Base-by-base conservation (phyloP, 2,888 invertebrate species). In the Oxyteleia sp. region DNA sequence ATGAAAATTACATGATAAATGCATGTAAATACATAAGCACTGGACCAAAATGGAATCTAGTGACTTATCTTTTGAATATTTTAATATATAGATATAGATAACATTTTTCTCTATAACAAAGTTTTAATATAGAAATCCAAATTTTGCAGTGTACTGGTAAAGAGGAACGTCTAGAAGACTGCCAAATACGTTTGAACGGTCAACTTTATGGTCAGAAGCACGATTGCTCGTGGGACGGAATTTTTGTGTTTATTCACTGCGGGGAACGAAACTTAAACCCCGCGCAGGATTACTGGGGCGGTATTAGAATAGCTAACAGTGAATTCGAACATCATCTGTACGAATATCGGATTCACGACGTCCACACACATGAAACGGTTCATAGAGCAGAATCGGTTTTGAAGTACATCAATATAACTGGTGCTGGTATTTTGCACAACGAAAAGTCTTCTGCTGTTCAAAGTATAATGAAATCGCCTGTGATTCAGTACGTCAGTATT, bases 341-440 rank as follows among this genome's bases (percentile, higher is more conserved):
- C 90, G 96, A 97, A 87, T 96, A 97, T 88, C 95, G 97, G 68
- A 95, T 97, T 72, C 98, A 98, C 89, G 97, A 98, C 88, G 95
- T 96, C 5, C 95, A 96, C 55, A 97, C 97, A 0, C 97, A 98
- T 87, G 96, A 96, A 84, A 95, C 96, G 0, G 93, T 95, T 61
- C 95, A 95, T 55, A 94, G 95, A 83, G 95, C 96, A 20, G 96
- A 97, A 89, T 98, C 98, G n/a, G 94, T 95, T 15, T 90, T 99
- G 79, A 95, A 97, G 88, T 96, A 95, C 89, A 95, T 98, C 0
- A 96, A 97, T 87, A 97, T 99, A 55, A 95, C 96, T 59, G 98
- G 99, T 2, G 99, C 99, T 61, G 99, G 99, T 18, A 96, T 98
- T 84, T 94, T 99, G 20, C 99, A 99, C 90, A 98, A 98, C 89